Percentiles rank a stretch among this genome's conserved stretches.
phyloP scores from a whole-genome alignment of 2,888 invertebrate genomes.

The Geophilus truncorum region DNA sequence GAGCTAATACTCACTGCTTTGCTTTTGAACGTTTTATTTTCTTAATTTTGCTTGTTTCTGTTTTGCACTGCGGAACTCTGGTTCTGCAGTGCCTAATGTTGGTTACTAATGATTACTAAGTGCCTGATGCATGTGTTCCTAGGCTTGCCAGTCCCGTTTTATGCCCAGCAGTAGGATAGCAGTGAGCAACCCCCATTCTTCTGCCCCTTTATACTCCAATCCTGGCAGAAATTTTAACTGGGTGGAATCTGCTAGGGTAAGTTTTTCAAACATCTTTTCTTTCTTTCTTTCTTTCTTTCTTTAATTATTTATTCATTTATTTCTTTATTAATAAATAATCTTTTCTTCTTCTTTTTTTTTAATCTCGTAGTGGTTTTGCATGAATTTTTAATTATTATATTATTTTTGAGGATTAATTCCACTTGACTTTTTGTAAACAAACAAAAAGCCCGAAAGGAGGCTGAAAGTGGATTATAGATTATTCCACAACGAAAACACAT shows the following conservation, averaged over 20 bases:
- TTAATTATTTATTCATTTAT: neutral
- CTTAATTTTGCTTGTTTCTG: neutral
- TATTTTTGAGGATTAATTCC: too few species aligned
- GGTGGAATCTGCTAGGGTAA: slow-evolving; percentile 6
- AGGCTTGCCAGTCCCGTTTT: slow-evolving; percentile 25
- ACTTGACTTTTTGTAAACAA: too few species aligned
- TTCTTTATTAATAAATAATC: neutral
- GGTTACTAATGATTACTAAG: slow-evolving; percentile 5
- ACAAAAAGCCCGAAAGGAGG: too few species aligned
- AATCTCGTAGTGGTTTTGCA: too few species aligned
- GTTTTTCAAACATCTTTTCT: neutral
- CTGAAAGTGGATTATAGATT: too few species aligned
- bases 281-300: neutral
- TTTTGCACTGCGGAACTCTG: neutral
- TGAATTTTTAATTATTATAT: too few species aligned
- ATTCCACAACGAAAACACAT: too few species aligned
- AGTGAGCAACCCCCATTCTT: slow-evolving; percentile 28
- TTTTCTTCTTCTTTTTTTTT: neutral
- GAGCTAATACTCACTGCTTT: neutral
- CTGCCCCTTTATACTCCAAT: neutral
- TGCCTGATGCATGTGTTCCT: slow-evolving; percentile 10
- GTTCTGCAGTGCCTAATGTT: neutral
- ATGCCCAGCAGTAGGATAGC: slow-evolving; percentile 29
- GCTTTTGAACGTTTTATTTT: neutral
- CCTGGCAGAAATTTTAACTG: slow-evolving; percentile 16